Evolutionary conservation across 2,113 vertebrate genomes (phyloP).

Genomic region (Addax nasomaculatus): DNA sequence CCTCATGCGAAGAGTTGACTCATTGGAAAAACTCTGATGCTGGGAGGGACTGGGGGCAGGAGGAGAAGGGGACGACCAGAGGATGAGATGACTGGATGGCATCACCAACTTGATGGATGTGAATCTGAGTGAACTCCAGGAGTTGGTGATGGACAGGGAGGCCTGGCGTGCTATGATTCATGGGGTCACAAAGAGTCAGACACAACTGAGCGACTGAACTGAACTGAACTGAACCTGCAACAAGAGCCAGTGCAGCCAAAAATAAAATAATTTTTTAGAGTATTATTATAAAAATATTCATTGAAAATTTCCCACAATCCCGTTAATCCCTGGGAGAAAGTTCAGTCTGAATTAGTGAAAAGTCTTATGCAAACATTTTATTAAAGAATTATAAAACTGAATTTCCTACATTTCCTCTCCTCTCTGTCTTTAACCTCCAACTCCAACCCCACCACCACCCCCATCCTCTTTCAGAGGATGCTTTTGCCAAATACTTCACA

Average conservation of each 20-base stretch:
- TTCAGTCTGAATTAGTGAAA: neutral
- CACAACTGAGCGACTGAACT: too few relatives aligned
- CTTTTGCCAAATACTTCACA: neutral
- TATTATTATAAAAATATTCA: neutral
- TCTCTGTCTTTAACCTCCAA: neutral
- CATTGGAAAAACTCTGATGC: too few relatives aligned
- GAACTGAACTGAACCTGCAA: neutral
- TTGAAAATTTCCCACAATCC: neutral
- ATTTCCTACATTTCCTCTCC: neutral
- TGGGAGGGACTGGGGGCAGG: too few relatives aligned
- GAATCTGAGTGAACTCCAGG: too few relatives aligned
- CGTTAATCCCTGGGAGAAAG: neutral
- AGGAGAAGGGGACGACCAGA: too few relatives aligned
- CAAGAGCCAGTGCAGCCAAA: neutral
- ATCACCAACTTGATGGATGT: too few relatives aligned
- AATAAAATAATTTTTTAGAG: neutral
- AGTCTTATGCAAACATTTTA: neutral
- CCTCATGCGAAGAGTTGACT: too few relatives aligned
- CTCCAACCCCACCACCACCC: neutral
- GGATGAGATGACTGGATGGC: too few relatives aligned
- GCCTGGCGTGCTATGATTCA: too few relatives aligned
- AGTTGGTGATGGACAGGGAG: too few relatives aligned
- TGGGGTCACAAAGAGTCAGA: too few relatives aligned
- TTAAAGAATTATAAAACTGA: neutral
- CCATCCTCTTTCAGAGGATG: neutral